Base-by-base conservation (phyloP, 1,140 invertebrate species). In the Drosophila takahashii region DNA sequence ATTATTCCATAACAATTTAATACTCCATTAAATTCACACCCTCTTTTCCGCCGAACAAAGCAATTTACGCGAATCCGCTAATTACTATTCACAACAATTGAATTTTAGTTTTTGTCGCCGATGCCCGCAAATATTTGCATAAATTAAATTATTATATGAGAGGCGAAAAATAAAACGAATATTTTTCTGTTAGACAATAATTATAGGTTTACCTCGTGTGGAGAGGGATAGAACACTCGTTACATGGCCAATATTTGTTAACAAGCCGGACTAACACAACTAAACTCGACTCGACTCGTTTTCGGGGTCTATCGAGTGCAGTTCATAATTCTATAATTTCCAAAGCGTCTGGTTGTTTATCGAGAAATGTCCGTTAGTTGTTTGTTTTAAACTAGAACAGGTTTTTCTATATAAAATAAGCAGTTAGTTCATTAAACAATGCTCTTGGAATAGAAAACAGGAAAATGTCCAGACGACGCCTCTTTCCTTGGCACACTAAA, bases 181-280 rank as follows among this genome's bases (percentile, higher is more conserved):
- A 75, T 54, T 47, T 67, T 56, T 65, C 56, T 69, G 78, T 73
- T 77, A 72, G 62, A 81, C 73, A 81, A 60, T 66, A 71, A 72
- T 67, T 81, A 71, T 77, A 66, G 58, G 57, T 51, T 48, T 37
- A 13, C 4, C n/a, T 0, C 3, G 10, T 22, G 22, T 22, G 22
- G 22, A 22, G n/a, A 27, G 22, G 42, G 65, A 27, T 4, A 16
- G 15, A 27, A n/a, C 39, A 56, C 22, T 54, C 32, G 48, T 48
- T 67, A 86, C 78, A 87, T 51, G 76, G 51, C 57, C 57, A 83
- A 83, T 79, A 83, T 76, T 76, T 84, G 77, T 84, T 76, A 84
- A 84, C 80, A 83, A 76, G 81, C 52, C 39, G 52, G 45, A 60
- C 60, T 54, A 51, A 34, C 36, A 44, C 34, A 51, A 42, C 56